Percentiles rank a stretch among this genome's conserved stretches.
These are phyloP conservation scores for Elmis aenea DNA, from an alignment of 2,888 invertebrate species.

Conservation along the genomic window DNA sequence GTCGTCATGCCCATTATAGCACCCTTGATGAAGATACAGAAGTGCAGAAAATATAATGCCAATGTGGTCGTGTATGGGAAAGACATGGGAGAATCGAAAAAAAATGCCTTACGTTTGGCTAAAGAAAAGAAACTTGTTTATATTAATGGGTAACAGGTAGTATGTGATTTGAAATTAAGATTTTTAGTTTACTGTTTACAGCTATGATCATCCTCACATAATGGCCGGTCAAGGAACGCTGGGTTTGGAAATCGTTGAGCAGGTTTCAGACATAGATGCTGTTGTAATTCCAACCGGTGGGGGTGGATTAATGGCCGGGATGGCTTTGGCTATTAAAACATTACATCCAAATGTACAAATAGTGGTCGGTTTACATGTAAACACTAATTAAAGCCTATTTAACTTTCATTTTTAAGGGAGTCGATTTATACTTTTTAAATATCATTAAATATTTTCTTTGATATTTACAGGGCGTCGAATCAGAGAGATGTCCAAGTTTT, in stretches of 20 bases:
- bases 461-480: conserved; percentile 76
- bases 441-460: no score
- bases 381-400: no score
- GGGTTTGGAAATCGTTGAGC: conserved; percentile 88
- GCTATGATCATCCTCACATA: conserved; percentile 92
- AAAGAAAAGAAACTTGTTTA: conserved; percentile 69
- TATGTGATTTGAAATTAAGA: neutral
- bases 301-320: conserved; percentile 88
- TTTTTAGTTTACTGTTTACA: conserved; percentile 37
- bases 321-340: conserved; percentile 84
- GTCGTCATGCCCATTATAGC: conserved; percentile 95
- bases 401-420: no score
- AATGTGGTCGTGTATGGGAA: conserved; percentile 76
- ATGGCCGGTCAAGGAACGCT: conserved; percentile 94
- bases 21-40: conserved; percentile 92
- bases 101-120: conserved; percentile 69
- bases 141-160: conserved; percentile 72
- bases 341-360: conserved; percentile 77
- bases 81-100: conserved; percentile 81
- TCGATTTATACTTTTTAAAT: no score
- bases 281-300: conserved; percentile 91
- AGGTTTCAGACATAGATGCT: conserved; percentile 83
- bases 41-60: conserved; percentile 80
- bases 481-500: conserved; percentile 88
- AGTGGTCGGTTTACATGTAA: conserved; percentile 78